Evolutionary conservation across 2,113 vertebrate genomes (phyloP), one percentile per base, ranked within the genome.

Genomic region (Alces alces): DNA sequence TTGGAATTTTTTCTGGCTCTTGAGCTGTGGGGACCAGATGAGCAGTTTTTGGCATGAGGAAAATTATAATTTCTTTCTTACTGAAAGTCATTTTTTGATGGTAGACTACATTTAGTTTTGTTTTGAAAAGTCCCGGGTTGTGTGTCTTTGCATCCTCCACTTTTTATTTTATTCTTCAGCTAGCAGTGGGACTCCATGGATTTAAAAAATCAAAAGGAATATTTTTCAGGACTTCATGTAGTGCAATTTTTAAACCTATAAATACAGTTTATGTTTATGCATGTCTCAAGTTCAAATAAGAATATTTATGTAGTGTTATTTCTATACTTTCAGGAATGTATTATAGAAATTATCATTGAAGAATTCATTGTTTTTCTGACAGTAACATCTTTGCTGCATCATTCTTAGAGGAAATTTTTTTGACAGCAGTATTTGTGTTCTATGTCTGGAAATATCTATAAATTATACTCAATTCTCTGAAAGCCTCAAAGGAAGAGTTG

Each of bases 231-330:
- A 84, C 21, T 96, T 95, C 27, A 76, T 76, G 52, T 80, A 93
- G 90, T 93, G 1, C 11, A 90, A 92, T 85, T 96, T 97, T 96
- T 92, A 97, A 96, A 73, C 19, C 87, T 92, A 86, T 96, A 96
- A 97, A 96, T 97, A 95, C 2, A 86, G 80, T 96, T 98, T 96
- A 89, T 96, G 96, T 92, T 98, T 98, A 97, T 98, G 92, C 88
- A 95, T 96, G 60, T 83, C 39, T 93, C 85, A 96, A 94, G 90
- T 96, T 97, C 23, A 95, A 78, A 64, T 96, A 89, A 85, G 95
- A 94, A 94, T 98, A 97, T 97, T 97, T 98, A 96, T 96, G 76
- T 82, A 92, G 82, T 86, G 25, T 93, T 97, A 92, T 91, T 97
- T 21, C 73, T 92, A 88, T 3, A 23, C 43, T 90, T 61, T 92